Base-by-base conservation (phyloP, 1,140 invertebrate genomes). In the Halesus radiatus region DNA sequence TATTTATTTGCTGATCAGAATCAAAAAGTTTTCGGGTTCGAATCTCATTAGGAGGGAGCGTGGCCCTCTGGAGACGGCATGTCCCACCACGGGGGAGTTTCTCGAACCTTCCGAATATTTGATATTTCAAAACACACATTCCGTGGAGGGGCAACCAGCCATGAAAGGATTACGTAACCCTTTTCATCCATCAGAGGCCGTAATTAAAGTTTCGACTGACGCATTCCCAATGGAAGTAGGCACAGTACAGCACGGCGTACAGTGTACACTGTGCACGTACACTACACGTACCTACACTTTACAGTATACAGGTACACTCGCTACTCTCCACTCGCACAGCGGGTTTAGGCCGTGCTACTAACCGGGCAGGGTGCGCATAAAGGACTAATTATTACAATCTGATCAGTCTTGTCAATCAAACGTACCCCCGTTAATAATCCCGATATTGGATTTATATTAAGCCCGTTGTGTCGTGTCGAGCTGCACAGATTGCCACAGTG, bases 121-220 rank as follows among this genome's bases (percentile, higher is more conserved):
- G 81, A 83, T 83, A 83, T 83, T 83, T 83, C 78, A 83, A 80
- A 83, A 83, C 79, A 80, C 76, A 83, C 81, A 79, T 82, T 73
- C 77, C 56, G 37, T 74, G 66, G 76, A 58, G 45, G 72, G 76
- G 81, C 75, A 82, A 74, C 78, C 81, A 74, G 54, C 58, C 72
- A 76, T 80, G 78, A 80, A 82, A 79, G 81, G 81, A 80, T 83
- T 83, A 80, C 60, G 54, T 75, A 70, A 80, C 81, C 81, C 81
- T 83, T 83, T 83, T 83, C 81, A 83, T 83, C 81, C 50, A 78
- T 83, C 81, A 53, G 52, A 60, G 81, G 50, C 60, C 76, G 79
- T 83, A 83, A 83, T 83, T 83, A 83, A 83, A 83, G 78, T 83
- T 83, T 80, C 76, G 32, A 52, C 58, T 78, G 81, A 80, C 78